Conservation (phyloP, 2,113 vertebrate genomes). For the Ammodytes dubius region DNA sequence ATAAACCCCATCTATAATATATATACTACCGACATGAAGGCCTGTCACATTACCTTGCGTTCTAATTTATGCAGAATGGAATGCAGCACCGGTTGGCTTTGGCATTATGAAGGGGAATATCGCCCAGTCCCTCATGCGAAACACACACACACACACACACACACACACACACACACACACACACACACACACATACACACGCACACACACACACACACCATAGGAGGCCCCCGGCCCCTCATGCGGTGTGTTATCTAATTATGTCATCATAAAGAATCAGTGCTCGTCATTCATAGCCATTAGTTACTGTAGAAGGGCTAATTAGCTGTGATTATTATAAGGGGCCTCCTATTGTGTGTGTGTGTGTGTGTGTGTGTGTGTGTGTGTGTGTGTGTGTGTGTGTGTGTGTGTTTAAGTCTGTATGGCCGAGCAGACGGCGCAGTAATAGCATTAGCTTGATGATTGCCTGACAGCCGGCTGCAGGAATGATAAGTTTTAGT, state of each 20-base stretch:
- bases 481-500: conserved; percentile 41
- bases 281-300: conserved; percentile 14
- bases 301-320: conserved; percentile 40
- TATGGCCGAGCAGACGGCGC: conserved; percentile 45
- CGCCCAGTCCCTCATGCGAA: neutral
- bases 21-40: no score
- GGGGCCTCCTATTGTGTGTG: conserved; percentile 30
- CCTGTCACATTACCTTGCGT: neutral
- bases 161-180: no score
- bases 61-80: neutral
- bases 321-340: conserved; percentile 50
- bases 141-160: no score
- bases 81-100: conserved; percentile 7
- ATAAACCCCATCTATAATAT: neutral
- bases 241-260: conserved; percentile 30
- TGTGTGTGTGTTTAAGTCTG: neutral
- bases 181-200: no score
- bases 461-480: conserved; percentile 23
- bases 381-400: neutral
- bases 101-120: neutral
- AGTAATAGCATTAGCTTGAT: conserved; percentile 61
- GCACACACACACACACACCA: no score
- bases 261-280: conserved; percentile 21
- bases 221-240: neutral
- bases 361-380: neutral